Percentiles rank a stretch among this genome's conserved stretches.
Conservation (phyloP, 2,797 vertebrate species). For the Nannoperca australis region DNA sequence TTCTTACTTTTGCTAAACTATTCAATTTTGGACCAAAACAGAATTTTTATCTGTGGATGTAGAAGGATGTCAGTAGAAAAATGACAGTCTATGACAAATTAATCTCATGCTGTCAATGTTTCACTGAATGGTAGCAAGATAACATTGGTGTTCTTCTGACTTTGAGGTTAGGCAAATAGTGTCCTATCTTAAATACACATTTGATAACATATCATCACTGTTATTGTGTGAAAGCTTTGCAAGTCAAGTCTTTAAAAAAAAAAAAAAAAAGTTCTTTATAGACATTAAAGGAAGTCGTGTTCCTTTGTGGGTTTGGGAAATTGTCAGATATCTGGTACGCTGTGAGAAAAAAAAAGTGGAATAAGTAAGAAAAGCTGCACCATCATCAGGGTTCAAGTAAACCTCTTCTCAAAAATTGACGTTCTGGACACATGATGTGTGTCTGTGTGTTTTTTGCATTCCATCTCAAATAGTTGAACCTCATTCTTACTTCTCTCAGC, state of each 20-base stretch:
- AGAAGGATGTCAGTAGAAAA: background rate
- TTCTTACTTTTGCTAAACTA: slow-evolving; percentile 4
- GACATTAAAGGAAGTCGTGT: background rate
- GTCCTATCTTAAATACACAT: background rate
- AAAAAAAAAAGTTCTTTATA: background rate
- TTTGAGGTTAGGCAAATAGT: background rate
- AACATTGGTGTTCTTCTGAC: slow-evolving; percentile 14
- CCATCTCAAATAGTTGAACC: background rate
- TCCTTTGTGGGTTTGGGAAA: slow-evolving; percentile 25
- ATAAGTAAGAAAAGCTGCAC: background rate
- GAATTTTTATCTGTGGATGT: background rate
- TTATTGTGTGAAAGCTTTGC: background rate
- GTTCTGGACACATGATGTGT: background rate
- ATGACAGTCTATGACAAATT: background rate
- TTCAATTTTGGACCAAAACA: background rate
- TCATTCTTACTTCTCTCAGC: slow-evolving; percentile 10
- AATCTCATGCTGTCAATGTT: slow-evolving; percentile 9
- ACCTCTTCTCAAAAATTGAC: slow-evolving; percentile 9
- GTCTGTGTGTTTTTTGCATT: background rate
- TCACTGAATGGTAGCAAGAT: slow-evolving; percentile 4
- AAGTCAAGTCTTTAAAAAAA: background rate
- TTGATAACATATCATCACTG: background rate
- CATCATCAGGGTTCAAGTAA: background rate
- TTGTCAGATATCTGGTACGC: background rate
- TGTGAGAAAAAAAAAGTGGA: background rate